Conservation (phyloP, 1,140 invertebrate genomes). For the Drosophila nebulosa region DNA sequence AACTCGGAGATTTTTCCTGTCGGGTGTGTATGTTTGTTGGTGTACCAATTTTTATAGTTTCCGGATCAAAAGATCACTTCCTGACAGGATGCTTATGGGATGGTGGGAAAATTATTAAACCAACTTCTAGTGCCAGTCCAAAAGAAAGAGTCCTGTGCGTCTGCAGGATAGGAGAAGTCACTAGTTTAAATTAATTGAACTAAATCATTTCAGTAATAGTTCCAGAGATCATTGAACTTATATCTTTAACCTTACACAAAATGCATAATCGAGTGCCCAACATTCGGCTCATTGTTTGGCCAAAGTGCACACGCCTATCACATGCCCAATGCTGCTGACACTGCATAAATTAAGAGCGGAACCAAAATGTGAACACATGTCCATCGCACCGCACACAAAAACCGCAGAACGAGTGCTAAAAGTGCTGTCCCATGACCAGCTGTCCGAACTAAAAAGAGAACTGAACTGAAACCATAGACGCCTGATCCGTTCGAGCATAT, state of each 20-base stretch:
- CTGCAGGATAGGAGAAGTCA: neutral
- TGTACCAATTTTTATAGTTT: constrained; percentile 62
- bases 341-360: constrained; percentile 21
- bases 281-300: neutral
- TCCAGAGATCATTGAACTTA: neutral
- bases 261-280: neutral
- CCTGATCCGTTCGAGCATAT: constrained; percentile 22
- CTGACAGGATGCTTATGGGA: constrained; percentile 56
- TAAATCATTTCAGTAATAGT: too few relatives aligned
- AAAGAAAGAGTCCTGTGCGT: neutral
- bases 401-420: constrained; percentile 65
- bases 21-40: constrained; percentile 2
- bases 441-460: constrained; percentile 24
- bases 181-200: too few relatives aligned
- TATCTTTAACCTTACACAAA: neutral
- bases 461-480: constrained; percentile 22
- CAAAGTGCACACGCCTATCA: constrained; percentile 21
- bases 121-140: neutral
- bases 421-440: constrained; percentile 39
- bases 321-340: constrained; percentile 25
- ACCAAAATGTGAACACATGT: constrained; percentile 38
- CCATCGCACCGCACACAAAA: constrained; percentile 22
- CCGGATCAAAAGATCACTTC: constrained; percentile 75
- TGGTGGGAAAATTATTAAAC: constrained; percentile 34
- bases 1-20: constrained; percentile 16